Evolutionary conservation across 1,140 invertebrate genomes (phyloP).

Genomic region (Andrena cerasifolii): DNA sequence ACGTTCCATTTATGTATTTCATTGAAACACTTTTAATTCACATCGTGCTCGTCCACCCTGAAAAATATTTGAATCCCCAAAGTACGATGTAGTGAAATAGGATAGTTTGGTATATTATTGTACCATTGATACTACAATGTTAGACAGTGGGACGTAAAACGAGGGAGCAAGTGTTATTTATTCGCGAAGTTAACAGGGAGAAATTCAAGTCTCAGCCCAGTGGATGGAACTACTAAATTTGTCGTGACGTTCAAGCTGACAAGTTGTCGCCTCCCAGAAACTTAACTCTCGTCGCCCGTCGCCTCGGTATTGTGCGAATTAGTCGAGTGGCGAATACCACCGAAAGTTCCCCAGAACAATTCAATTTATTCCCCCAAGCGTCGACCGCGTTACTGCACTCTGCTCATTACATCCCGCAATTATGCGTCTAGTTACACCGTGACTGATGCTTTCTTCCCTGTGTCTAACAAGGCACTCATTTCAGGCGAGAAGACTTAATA

Average conservation of each 20-base stretch:
- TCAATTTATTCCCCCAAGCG: background rate
- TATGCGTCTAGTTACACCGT: background rate
- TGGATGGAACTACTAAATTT: slow-evolving; percentile 1
- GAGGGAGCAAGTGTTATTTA: background rate
- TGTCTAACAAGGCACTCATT: no score
- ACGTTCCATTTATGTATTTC: no score
- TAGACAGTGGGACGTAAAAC: no score
- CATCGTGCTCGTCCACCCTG: no score
- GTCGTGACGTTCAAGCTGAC: background rate
- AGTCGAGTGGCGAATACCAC: background rate
- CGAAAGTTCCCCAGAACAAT: slow-evolving; percentile 1
- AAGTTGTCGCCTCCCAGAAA: slow-evolving; percentile 6
- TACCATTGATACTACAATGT: background rate
- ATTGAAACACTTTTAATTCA: no score
- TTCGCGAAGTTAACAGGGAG: background rate
- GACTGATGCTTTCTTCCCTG: background rate
- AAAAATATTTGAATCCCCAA: no score
- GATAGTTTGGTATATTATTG: no score
- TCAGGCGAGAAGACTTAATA: no score
- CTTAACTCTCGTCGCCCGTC: background rate
- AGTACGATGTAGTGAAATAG: no score
- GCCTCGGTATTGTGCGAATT: slow-evolving; percentile 10
- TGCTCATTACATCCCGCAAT: background rate
- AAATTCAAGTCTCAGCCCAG: no score
- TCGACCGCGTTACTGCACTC: background rate